Evolutionary conservation across 2,113 vertebrate genomes (phyloP), one percentile per base, ranked within the genome.

Genomic region (Vireo altiloquus): DNA sequence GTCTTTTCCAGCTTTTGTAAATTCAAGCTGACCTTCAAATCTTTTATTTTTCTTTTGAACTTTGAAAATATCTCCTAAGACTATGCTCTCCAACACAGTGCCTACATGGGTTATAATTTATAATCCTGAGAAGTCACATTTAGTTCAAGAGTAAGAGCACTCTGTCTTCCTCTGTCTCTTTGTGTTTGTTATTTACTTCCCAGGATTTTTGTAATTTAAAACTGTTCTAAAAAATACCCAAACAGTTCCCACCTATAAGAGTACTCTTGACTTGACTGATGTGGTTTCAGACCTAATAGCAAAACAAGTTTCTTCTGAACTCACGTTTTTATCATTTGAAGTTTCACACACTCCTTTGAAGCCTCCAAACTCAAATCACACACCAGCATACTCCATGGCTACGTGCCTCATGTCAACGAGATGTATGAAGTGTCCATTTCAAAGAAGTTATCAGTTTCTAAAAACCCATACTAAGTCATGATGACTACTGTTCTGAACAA

Each of bases 381-480:
- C 3, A 14, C 20, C 20, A 42, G 7, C 18, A 37, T 22, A 30
- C 12, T 71, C 59, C 18, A 57, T 30, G 59, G 63, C 47, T 92
- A 28, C 1, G 0, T 52, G 7, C 14, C 33, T 82, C n/a, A 10
- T 42, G 31, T 9, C 71, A 57, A 5, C 35, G 42, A 77, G 65
- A 90, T 39, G 4, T 21, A 42, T 12, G 28, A 80, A 64, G 6
- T 23, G 9, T 35, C 68, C 27, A 20, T 82, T 80, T 88, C 23
- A 60, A 66, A 60, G 37, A 72, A 85, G 6, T 69, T 56, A 40
- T 3, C 35, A 13, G 8, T 88, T 92, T 88, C 61, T 68, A 57
- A 64, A 85, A 49, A 17, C 16, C 37, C 1, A 1, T 25, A 28
- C n/a, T 27, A 37, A 46, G 53, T 80, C 53, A 57, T 0, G 0